Conservation (phyloP, 92 coral and sea anemone species). For the Epizoanthus illoricatus region DNA sequence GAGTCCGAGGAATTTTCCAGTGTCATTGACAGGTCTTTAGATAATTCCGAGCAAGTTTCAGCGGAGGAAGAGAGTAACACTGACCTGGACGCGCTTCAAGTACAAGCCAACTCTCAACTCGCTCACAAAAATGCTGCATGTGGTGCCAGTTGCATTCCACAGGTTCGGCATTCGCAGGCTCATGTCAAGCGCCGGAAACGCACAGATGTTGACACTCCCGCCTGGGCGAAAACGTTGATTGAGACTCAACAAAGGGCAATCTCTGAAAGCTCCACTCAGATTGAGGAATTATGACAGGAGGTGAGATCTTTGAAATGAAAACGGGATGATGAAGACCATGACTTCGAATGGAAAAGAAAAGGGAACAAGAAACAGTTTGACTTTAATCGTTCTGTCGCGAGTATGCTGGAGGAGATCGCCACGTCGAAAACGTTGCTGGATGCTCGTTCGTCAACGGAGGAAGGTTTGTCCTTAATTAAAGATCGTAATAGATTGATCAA, state of each 20-base stretch:
- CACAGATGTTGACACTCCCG: too few species aligned
- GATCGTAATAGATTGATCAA: slow-evolving; percentile 24
- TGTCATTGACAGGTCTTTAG: background rate
- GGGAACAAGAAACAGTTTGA: slow-evolving; percentile 39
- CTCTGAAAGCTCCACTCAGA: background rate
- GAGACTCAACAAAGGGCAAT: too few species aligned
- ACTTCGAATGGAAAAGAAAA: slow-evolving; percentile 24
- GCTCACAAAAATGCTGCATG: background rate
- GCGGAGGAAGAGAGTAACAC: background rate
- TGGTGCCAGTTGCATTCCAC: too few species aligned
- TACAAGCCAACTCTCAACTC: background rate
- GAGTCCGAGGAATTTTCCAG: background rate
- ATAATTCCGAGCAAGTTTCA: background rate
- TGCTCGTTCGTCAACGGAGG: slow-evolving; percentile 12
- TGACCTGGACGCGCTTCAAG: background rate
- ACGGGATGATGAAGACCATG: background rate
- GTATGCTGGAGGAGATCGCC: slow-evolving; percentile 23
- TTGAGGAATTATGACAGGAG: background rate
- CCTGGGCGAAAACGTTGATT: too few species aligned
- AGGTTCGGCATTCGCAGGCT: too few species aligned
- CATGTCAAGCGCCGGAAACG: too few species aligned
- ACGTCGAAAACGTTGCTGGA: slow-evolving; percentile 12
- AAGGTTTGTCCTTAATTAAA: slow-evolving; percentile 34
- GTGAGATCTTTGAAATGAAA: background rate
- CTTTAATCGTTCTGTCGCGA: slow-evolving; percentile 11